phyloP scores from a whole-genome alignment of 2,888 invertebrate species.

The Agrochola circellaris region DNA sequence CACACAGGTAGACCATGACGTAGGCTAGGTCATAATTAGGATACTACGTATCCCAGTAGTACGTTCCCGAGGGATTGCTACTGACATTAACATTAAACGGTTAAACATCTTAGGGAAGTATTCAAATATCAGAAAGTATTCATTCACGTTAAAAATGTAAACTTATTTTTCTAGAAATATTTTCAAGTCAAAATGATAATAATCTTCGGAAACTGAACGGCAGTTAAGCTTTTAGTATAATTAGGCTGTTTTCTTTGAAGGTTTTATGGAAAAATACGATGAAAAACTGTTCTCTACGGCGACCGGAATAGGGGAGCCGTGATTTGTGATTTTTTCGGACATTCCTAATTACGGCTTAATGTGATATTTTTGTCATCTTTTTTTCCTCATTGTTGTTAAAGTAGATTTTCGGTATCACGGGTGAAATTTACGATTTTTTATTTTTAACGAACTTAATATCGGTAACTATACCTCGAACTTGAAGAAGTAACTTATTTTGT shows the following conservation, averaged over 20 bases:
- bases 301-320: slow-evolving; percentile 14
- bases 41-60: too few relatives aligned
- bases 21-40: too few relatives aligned
- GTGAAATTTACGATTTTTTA: background rate
- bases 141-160: background rate
- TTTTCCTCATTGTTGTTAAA: background rate
- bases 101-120: background rate
- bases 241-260: slow-evolving; percentile 69
- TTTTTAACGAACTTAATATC: background rate
- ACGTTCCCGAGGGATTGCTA: too few relatives aligned
- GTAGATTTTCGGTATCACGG: background rate
- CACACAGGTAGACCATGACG: too few relatives aligned
- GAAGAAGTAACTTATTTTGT: background rate
- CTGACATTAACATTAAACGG: background rate
- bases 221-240: slow-evolving; percentile 68
- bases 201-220: slow-evolving; percentile 28
- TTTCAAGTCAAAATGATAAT: slow-evolving; percentile 41
- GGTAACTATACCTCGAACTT: background rate
- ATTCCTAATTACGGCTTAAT: slow-evolving; percentile 36
- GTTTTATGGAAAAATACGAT: slow-evolving; percentile 63
- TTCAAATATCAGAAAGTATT: slow-evolving; percentile 4
- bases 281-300: slow-evolving; percentile 47
- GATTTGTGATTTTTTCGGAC: slow-evolving; percentile 24
- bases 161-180: slow-evolving; percentile 38
- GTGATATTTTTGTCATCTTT: background rate